A percentile compares a stretch with the other conserved stretches of the same genome.
Evolutionary conservation across 1,140 invertebrate species (phyloP).

Genomic region (Scylla paramamosain): DNA sequence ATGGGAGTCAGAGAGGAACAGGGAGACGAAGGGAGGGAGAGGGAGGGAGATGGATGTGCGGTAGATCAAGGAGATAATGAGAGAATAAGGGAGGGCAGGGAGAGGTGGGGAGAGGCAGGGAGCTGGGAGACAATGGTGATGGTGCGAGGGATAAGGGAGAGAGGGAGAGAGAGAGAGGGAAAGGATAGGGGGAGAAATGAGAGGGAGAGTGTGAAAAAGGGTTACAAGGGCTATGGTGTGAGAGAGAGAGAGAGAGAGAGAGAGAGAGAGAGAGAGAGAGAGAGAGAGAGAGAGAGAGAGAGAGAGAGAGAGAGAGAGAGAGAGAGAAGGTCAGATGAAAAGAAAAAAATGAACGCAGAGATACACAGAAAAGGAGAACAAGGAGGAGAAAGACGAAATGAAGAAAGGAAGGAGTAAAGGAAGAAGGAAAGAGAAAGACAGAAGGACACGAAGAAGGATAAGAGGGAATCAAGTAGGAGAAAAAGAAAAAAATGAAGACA

Average conservation of each 20-base stretch:
- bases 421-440: background rate
- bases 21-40: too few species aligned
- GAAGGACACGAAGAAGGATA: background rate
- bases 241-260: too few species aligned
- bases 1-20: too few species aligned
- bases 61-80: background rate
- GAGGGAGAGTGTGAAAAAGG: too few species aligned
- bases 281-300: too few species aligned
- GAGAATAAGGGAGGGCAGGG: background rate
- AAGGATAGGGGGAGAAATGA: background rate
- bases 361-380: too few species aligned
- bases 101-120: background rate
- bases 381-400: too few species aligned
- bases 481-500: background rate
- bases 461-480: background rate
- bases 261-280: too few species aligned
- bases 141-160: background rate
- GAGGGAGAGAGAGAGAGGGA: background rate
- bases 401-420: background rate
- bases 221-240: too few species aligned
- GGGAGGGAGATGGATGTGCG: background rate
- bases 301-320: too few species aligned
- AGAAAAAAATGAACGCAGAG: too few species aligned
- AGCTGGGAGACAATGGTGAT: background rate
- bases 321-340: too few species aligned